Base-by-base conservation (phyloP, 1,140 invertebrate species). In the Lordiphosa collinella region DNA sequence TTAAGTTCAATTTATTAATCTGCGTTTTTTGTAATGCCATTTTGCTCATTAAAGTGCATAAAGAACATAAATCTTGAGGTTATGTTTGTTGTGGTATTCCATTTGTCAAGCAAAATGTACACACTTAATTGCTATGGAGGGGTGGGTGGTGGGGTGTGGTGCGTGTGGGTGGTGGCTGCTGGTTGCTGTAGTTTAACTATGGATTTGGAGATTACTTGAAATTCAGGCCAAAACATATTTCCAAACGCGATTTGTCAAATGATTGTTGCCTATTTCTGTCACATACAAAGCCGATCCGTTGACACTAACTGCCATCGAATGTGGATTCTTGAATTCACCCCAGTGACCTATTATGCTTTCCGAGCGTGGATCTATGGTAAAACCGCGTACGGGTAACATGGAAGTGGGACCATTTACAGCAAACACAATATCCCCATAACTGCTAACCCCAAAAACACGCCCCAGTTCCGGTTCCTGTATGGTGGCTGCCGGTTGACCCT, bases 191-290 rank as follows among this genome's bases (percentile, higher is more conserved):
- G 22, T 4, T 36, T 38, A 38, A 8, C 16, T 49, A 43, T 25
- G 16, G 2, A 0, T 52, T 10, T 22, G 18, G n/a, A 11, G 7
- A 11, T 44, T 29, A 6, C n/a, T 10, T 58, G 32, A 47, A 34
- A 34, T 51, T 84, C 78, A 88, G 67, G 87, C 87, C 64, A 88
- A 52, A 43, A 88, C 72, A 53, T 88, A 88, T 43, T 88, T 88
- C 87, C 87, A 88, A 9, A 88, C 76, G n/a, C 72, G 71, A 66
- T 88, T 88, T 36, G 86, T 86, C 38, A 76, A 91, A 76, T 93
- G 92, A 86, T 96, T 96, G 5, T 95, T 95, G 50, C 93, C 94
- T 53, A 96, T 96, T 90, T 97, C 95, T 9, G 93, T 93, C 6
- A 97, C 94, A 90, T 96, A 97, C 43, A 97, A 90, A 22, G 92